These are phyloP conservation scores for Sebastes schlegelii DNA, from an alignment of 2,113 vertebrate species.

Conservation along the genomic window DNA sequence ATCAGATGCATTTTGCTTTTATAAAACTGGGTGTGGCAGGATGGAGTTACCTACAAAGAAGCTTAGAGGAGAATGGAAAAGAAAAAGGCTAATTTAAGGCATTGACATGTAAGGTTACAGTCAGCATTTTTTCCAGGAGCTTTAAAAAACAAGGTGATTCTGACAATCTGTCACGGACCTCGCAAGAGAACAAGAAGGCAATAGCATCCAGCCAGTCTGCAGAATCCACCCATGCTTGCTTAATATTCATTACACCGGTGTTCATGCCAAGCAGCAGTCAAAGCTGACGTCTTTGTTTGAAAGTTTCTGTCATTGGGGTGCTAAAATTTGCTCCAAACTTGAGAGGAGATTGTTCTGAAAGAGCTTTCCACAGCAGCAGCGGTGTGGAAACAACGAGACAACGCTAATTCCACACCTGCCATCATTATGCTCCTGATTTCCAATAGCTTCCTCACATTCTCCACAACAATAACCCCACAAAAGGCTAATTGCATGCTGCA, in stretches of 20 bases:
- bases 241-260: conserved; percentile 53
- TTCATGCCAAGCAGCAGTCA: conserved; percentile 47
- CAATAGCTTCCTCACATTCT: conserved; percentile 51
- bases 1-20: conserved; percentile 34
- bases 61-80: neutral
- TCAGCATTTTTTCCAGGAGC: conserved; percentile 48
- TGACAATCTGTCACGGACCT: conserved; percentile 54
- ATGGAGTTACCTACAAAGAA: conserved; percentile 33
- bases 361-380: conserved; percentile 31
- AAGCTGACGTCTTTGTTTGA: conserved; percentile 61
- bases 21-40: conserved; percentile 50
- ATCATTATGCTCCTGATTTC: conserved; percentile 61
- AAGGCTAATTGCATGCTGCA: conserved; percentile 62
- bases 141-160: conserved; percentile 50
- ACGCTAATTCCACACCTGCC: conserved; percentile 72
- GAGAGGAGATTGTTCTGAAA: conserved; percentile 37
- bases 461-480: conserved; percentile 59
- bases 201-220: conserved; percentile 37
- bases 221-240: conserved; percentile 32
- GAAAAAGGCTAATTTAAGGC: conserved; percentile 25
- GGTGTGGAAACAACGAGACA: conserved; percentile 44
- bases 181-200: conserved; percentile 22
- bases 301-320: conserved; percentile 41
- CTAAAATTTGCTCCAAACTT: conserved; percentile 40
- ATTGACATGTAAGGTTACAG: conserved; percentile 45